Percentiles rank a stretch among this genome's conserved stretches.
phyloP scores from a whole-genome alignment of 2,888 invertebrate species.

The Axea sp. region DNA sequence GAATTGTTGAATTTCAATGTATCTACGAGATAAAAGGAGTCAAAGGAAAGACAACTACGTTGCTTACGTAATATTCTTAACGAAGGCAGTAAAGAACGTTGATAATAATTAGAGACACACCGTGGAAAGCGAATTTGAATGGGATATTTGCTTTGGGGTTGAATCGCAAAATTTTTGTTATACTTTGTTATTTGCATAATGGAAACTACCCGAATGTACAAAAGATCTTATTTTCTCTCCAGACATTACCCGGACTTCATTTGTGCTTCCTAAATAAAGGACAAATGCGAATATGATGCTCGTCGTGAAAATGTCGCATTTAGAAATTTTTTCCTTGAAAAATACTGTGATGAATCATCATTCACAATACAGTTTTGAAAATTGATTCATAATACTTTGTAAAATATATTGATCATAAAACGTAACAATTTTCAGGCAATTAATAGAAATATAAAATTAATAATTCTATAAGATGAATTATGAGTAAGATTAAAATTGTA shows the following conservation, averaged over 20 bases:
- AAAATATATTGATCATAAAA: too few relatives aligned
- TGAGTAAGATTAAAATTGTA: too few relatives aligned
- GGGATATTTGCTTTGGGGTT: constrained; percentile 37
- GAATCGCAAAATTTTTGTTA: constrained; percentile 52
- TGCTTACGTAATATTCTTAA: constrained; percentile 60
- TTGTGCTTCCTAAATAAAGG: constrained; percentile 27
- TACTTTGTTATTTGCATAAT: constrained; percentile 57
- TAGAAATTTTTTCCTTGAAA: constrained; percentile 12
- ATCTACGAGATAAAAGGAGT: constrained; percentile 56
- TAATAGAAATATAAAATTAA: too few relatives aligned
- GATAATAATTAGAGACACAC: constrained; percentile 57
- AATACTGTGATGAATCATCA: background rate
- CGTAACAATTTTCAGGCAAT: too few relatives aligned
- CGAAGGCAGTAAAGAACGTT: constrained; percentile 53
- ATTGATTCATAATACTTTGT: too few relatives aligned
- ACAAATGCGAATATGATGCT: constrained; percentile 16
- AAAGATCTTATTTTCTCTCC: constrained; percentile 42
- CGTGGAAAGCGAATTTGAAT: constrained; percentile 36
- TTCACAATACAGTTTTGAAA: too few relatives aligned
- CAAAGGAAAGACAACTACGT: constrained; percentile 34
- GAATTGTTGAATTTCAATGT: constrained; percentile 63
- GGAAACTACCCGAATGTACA: constrained; percentile 38
- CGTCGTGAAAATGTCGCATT: constrained; percentile 7
- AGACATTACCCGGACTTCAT: constrained; percentile 32
- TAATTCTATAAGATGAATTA: too few relatives aligned